Evolutionary conservation across 2,113 vertebrate species (phyloP), one percentile per base, ranked within the genome.

Genomic region (Chloropsis hardwickii): DNA sequence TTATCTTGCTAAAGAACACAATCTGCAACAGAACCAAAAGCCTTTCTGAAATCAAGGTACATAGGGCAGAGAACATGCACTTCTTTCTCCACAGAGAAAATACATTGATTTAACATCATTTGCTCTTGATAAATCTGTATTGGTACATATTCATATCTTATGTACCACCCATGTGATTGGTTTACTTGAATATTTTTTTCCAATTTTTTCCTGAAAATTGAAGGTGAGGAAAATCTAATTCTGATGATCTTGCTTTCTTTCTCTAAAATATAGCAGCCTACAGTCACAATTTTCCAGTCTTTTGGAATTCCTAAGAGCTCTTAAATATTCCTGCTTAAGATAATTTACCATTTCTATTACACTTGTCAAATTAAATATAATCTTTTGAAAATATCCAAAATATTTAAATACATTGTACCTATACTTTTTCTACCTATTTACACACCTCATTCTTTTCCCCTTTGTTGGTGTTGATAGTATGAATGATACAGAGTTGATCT

Each of bases 61-160:
- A 7, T 10, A 31, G 8, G 24, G 7, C 37, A 18, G 11, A 77
- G 8, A n/a, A 6, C 9, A 33, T 1, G 0, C 5, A 13, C 2
- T 40, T 16, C 9, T 51, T 25, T 71, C 29, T 81, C 13, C 10
- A 90, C 28, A 51, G 9, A 79, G 21, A 64, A 85, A 64, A 22
- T 17, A 35, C 7, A 37, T 13, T 29, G 12, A 47, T 54, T 92
- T 54, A 66, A 71, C 7, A 24, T 21, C 3, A 35, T 40, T 86
- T 77, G 1, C 13, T 61, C 15, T 61, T 3, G 2, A 40, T n/a
- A 65, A 65, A 37, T 40, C 42, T 3, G 1, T 39, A 21, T 25
- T 57, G 28, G 11, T 7, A 2, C 18, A 57, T 62, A 81, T 53
- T 91, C 22, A 42, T 61, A 15, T 45, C 11, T 13, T 39, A 42